These are phyloP conservation scores for Cheilosia impressa DNA, from an alignment of 2,888 invertebrate genomes.

Conservation along the genomic window DNA sequence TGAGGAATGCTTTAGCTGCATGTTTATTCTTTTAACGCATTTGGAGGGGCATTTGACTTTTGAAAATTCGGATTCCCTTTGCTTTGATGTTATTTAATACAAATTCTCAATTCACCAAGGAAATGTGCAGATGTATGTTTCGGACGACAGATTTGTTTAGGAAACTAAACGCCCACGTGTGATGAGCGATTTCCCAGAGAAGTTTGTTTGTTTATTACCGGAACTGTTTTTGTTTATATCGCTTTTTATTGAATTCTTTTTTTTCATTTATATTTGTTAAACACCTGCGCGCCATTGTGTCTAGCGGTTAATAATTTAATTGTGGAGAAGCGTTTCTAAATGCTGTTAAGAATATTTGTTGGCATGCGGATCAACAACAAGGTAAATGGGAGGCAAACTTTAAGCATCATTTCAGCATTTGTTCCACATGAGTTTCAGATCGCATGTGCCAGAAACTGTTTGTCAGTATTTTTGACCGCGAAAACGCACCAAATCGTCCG, in stretches of 20 bases:
- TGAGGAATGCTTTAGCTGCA: constrained; percentile 19
- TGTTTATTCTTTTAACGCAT: constrained; percentile 53
- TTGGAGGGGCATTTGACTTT: constrained; percentile 42
- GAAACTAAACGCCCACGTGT: constrained; percentile 7
- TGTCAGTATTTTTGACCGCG: too few species aligned
- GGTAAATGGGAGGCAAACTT: too few species aligned
- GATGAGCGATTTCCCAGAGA: not conserved
- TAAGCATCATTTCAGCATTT: too few species aligned
- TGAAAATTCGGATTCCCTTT: constrained; percentile 34
- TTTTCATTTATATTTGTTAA: not conserved
- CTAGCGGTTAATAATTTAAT: not conserved
- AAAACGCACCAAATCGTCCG: too few species aligned
- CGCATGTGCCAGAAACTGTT: too few species aligned
- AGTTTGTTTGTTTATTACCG: constrained; percentile 1
- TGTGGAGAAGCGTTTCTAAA: not conserved
- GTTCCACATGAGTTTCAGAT: too few species aligned
- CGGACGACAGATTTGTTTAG: not conserved
- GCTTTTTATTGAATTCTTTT: not conserved
- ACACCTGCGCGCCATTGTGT: not conserved
- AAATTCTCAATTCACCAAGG: too few species aligned
- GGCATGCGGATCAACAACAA: too few species aligned
- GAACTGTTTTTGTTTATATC: not conserved
- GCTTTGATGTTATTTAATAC: constrained; percentile 23
- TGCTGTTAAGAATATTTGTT: too few species aligned
- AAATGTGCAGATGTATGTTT: not conserved